These are phyloP conservation scores for Conger conger DNA, from an alignment of 2,113 vertebrate genomes.

Conservation along the genomic window DNA sequence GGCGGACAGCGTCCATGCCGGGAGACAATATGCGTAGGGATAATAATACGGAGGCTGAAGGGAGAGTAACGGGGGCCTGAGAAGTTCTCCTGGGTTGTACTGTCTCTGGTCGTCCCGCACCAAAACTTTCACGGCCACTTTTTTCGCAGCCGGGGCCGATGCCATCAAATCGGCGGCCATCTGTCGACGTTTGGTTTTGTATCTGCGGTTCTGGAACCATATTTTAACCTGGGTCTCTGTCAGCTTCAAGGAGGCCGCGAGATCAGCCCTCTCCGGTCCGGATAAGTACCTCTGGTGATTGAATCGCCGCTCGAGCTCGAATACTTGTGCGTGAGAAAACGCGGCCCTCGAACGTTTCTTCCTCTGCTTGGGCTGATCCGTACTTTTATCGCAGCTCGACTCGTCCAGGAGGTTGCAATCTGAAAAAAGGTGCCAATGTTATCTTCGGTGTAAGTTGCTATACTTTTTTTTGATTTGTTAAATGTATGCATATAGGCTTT, in stretches of 20 bases:
- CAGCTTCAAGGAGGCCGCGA: constrained; percentile 94
- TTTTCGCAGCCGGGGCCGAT: constrained; percentile 88
- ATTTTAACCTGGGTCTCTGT: constrained; percentile 99
- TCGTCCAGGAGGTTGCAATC: constrained; percentile 66
- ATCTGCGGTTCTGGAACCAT: constrained; percentile 99
- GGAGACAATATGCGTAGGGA: constrained; percentile 93
- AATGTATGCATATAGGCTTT: not conserved
- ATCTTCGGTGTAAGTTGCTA: not conserved
- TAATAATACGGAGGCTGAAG: constrained; percentile 92
- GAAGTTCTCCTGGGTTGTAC: constrained; percentile 89
- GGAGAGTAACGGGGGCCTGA: constrained; percentile 84
- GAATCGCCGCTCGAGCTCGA: constrained; percentile 97
- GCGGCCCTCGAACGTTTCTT: constrained; percentile 97
- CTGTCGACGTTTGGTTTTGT: constrained; percentile 97
- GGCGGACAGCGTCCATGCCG: constrained; percentile 91
- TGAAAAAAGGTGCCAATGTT: constrained; percentile 37
- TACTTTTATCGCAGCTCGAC: constrained; percentile 53
- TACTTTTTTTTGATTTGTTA: not conserved
- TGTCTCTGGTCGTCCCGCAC: constrained; percentile 98
- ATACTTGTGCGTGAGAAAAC: constrained; percentile 97
- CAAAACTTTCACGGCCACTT: constrained; percentile 95
- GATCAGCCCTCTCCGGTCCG: constrained; percentile 92
- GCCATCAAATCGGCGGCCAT: constrained; percentile 93
- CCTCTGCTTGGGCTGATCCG: constrained; percentile 82
- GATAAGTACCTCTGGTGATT: constrained; percentile 98